Base-by-base conservation (phyloP, 2,888 invertebrate genomes). In the Pandemis corylana region DNA sequence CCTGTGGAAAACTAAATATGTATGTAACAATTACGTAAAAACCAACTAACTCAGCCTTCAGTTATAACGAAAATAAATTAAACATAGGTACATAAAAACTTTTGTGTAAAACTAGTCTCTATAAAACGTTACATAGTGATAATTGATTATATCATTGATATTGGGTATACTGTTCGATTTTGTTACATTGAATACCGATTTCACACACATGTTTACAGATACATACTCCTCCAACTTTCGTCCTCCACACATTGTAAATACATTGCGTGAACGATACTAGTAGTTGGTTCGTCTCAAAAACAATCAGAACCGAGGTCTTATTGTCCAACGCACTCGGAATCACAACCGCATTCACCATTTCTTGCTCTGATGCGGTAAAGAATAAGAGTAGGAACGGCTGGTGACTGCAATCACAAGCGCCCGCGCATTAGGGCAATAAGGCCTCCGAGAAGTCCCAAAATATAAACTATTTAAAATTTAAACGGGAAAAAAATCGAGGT, bases 21-120 rank as follows among this genome's bases (percentile, higher is more conserved):
- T 62, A 20, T 28, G 28, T 20, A 46, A 44, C n/a, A 59, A 59
- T 28, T 12, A 46, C 9, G 20, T 46, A 12, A 20, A 28, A 59
- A 59, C 28, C 62, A 62, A 62, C n/a, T 62, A 46, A 74, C 69
- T 72, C 76, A 77, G 65, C 71, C 74, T 61, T 79, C 76, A 62
- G 68, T 68, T 80, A 78, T 76, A 87, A 85, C 84, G 12, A 84
- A 83, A 86, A 86, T 87, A 88, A 86, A 87, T 86, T 79, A 86
- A 87, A 85, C 84, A 36, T 36, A 36, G 28, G 28, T 36, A 81
- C 72, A 77, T 76, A 78, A 82, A 86, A 84, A 84, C 78, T 80
- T 85, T 80, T 82, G 77, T 74, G 73, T 68, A 62, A 70, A 76
- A 56, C 69, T 63, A 71, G 70, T 51, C 72, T 75, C 77, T 78